A percentile compares a stretch with the other conserved stretches of the same genome.
Conservation (phyloP, 2,888 invertebrate genomes). For the Lasioglossum marginatum region DNA sequence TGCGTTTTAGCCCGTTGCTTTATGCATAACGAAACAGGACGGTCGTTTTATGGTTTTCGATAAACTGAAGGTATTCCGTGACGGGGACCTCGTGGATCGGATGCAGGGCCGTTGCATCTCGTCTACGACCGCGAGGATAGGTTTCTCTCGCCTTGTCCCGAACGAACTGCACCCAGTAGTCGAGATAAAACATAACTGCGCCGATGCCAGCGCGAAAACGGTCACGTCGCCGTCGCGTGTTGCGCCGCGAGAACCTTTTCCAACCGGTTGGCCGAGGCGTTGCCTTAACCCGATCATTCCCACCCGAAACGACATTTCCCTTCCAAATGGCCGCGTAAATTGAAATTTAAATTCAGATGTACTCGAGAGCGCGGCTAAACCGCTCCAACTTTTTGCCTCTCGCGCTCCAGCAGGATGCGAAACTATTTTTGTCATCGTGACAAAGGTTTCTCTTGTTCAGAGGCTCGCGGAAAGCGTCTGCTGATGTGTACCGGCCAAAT, state of each 20-base stretch:
- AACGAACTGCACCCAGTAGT: background rate
- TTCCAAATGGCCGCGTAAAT: conserved; percentile 21
- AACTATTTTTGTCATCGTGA: background rate
- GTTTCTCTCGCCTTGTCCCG: background rate
- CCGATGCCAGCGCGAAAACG: too few species aligned
- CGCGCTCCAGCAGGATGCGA: background rate
- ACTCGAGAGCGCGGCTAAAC: background rate
- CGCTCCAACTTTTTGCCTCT: background rate
- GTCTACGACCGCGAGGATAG: background rate
- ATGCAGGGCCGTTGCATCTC: background rate
- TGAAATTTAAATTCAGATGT: conserved; percentile 15
- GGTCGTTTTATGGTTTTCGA: background rate
- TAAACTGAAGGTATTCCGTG: background rate
- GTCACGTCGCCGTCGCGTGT: background rate
- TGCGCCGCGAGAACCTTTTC: background rate
- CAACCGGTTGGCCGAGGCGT: background rate
- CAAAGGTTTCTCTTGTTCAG: background rate
- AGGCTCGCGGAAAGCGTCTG: background rate
- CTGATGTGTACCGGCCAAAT: background rate
- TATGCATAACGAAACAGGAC: background rate
- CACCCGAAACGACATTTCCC: conserved; percentile 32
- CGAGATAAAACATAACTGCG: background rate
- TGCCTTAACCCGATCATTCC: conserved; percentile 20
- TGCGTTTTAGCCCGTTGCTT: background rate
- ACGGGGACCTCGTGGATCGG: background rate